A percentile compares a stretch with the other conserved stretches of the same genome.
Evolutionary conservation across 2,797 vertebrate species (phyloP).

Genomic region (Enteromius fasciolatus): DNA sequence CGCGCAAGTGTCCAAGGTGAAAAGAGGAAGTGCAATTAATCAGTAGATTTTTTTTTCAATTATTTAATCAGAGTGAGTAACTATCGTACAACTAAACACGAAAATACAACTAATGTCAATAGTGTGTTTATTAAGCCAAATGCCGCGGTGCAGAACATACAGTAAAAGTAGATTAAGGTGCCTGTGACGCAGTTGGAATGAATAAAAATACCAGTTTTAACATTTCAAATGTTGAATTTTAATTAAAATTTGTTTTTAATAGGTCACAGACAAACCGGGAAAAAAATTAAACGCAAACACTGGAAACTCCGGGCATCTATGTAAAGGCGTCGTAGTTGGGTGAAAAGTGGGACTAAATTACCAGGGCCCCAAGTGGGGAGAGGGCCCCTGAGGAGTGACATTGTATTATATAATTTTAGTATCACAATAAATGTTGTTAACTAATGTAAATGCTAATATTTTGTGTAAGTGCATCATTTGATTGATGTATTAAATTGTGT

Average conservation of each 20-base stretch:
- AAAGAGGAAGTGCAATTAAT: conserved; percentile 11
- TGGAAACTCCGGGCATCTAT: neutral
- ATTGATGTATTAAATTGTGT: too few relatives aligned
- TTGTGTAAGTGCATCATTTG: too few relatives aligned
- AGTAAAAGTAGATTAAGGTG: neutral
- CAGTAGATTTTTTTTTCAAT: neutral
- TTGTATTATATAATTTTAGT: too few relatives aligned
- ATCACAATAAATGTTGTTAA: too few relatives aligned
- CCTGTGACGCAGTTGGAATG: neutral
- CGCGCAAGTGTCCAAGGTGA: conserved; percentile 41
- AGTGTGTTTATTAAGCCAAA: neutral
- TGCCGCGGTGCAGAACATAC: neutral
- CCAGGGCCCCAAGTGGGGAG: too few relatives aligned
- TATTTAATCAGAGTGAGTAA: neutral
- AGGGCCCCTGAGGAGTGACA: too few relatives aligned
- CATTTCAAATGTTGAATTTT: neutral
- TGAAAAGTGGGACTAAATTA: too few relatives aligned
- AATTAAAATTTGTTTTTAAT: neutral
- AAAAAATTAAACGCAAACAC: neutral
- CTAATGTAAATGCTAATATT: too few relatives aligned
- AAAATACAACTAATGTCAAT: neutral
- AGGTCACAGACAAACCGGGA: neutral
- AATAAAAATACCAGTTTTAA: neutral
- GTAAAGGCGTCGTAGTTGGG: too few relatives aligned
- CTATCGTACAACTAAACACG: neutral